A percentile compares a stretch with the other conserved stretches of the same genome.
These are phyloP conservation scores for Deladenus siricidicola DNA, from an alignment of 2,888 invertebrate species.

Conservation along the genomic window DNA sequence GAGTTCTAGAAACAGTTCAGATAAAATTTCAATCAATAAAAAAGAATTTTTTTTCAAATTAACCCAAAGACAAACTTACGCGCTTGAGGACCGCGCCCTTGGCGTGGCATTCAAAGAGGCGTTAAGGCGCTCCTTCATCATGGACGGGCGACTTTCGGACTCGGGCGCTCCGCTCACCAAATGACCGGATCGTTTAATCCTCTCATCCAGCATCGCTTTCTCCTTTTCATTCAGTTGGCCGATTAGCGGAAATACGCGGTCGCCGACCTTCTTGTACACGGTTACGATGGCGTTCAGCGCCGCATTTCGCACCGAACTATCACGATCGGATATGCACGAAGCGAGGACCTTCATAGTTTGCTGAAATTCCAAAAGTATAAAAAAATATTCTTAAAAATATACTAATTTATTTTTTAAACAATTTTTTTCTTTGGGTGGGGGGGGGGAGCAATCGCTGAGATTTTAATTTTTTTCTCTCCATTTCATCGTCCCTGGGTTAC, in stretches of 20 bases:
- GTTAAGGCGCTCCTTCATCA: not conserved
- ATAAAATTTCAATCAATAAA: too few species aligned
- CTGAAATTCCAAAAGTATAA: too few species aligned
- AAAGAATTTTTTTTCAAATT: too few species aligned
- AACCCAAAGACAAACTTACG: too few species aligned
- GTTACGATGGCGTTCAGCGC: conserved; percentile 86
- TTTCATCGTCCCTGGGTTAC: too few species aligned
- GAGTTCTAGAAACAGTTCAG: too few species aligned
- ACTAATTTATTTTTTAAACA: too few species aligned
- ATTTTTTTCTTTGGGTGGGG: too few species aligned
- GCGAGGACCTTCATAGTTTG: conserved; percentile 79
- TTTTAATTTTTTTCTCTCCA: too few species aligned
- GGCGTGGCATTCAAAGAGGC: conserved; percentile 9
- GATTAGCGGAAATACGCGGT: conserved; percentile 73
- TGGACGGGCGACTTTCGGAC: not conserved
- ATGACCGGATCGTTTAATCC: conserved; percentile 74
- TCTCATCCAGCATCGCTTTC: conserved; percentile 81
- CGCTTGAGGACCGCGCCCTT: conserved; percentile 17
- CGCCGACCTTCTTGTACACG: conserved; percentile 81
- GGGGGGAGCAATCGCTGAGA: too few species aligned
- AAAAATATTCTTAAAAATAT: too few species aligned
- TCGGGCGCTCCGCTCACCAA: conserved; percentile 5
- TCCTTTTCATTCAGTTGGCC: conserved; percentile 73
- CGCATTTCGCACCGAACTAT: conserved; percentile 87
- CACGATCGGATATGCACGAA: conserved; percentile 86